Base-by-base conservation (phyloP, 2,888 invertebrate species). In the Syrphus vitripennis region DNA sequence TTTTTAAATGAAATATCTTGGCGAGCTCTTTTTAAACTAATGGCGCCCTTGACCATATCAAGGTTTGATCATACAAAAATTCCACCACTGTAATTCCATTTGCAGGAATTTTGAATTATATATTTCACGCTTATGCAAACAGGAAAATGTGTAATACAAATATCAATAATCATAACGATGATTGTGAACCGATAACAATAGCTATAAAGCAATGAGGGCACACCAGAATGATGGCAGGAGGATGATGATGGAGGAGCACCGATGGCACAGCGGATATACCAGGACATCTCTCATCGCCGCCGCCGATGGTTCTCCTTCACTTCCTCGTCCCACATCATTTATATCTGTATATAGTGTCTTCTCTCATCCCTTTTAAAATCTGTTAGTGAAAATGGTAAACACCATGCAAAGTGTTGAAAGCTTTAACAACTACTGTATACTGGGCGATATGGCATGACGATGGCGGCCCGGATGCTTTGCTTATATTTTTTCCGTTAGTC, bases 91-190 rank as follows among this genome's bases (percentile, higher is more conserved):
- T 57, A 34, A 14, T 37, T n/a, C 24, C n/a, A 6, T 24, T 14
- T 16, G 24, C 69, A 4, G n/a, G 5, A 34, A 70, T 70, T 65
- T 65, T 50, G 63, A 76, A 80, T 59, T 29, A 70, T 29, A 70
- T 76, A 80, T 80, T 80, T 80, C 37, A 71, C 31, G 31, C 61
- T 77, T 72, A 77, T 76, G 55, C 77, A 77, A 86, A 77, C 72
- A 81, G 59, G 57, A 24, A 76, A 65, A 81, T 71, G 81, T 77
- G 55, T 76, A 69, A 77, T 77, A 72, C 72, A 82, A 81, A 86
- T 82, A 86, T 82, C 81, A 86, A 82, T 82, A 86, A 81, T 77
- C 70, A 82, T 81, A 82, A 72, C 76, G 76, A 67, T 67, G 76
- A 75, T 55, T 70, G 63, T 48, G 76, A 77, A 67, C 63, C 48